phyloP scores from a whole-genome alignment of 2,797 vertebrate species.

The Meda fulgida region DNA sequence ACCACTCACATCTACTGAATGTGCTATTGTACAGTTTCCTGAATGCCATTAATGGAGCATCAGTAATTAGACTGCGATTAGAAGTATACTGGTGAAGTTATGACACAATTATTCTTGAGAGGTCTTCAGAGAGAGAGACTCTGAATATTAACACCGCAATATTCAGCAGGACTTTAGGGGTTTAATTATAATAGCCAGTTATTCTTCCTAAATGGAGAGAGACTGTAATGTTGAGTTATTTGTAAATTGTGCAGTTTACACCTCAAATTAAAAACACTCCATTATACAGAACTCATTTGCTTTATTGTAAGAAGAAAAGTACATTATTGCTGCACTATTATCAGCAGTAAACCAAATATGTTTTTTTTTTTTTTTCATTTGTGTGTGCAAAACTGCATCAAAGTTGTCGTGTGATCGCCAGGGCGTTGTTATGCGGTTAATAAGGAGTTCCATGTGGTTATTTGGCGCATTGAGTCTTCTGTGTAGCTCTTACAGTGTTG shows the following conservation, averaged over 20 bases:
- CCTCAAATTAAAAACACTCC: background rate
- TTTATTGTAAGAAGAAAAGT: background rate
- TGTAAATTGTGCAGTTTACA: background rate
- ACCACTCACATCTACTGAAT: background rate
- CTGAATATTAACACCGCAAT: background rate
- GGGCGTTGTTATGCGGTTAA: too few species aligned
- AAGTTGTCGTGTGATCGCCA: background rate
- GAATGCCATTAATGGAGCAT: background rate
- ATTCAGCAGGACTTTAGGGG: background rate
- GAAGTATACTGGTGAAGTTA: background rate
- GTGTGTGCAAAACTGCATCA: background rate
- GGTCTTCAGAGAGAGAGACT: background rate
- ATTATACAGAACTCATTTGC: background rate
- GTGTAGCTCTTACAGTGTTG: background rate
- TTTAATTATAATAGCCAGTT: background rate
- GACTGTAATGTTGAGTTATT: background rate
- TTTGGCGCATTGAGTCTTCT: background rate
- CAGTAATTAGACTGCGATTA: background rate
- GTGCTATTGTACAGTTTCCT: background rate
- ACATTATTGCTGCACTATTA: background rate
- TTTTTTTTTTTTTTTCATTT: background rate
- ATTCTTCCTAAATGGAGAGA: background rate
- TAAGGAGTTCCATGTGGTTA: background rate
- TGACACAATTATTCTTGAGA: background rate
- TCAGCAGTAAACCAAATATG: background rate